Conservation (phyloP, 1,140 invertebrate genomes). For the Papilio polyxenes region DNA sequence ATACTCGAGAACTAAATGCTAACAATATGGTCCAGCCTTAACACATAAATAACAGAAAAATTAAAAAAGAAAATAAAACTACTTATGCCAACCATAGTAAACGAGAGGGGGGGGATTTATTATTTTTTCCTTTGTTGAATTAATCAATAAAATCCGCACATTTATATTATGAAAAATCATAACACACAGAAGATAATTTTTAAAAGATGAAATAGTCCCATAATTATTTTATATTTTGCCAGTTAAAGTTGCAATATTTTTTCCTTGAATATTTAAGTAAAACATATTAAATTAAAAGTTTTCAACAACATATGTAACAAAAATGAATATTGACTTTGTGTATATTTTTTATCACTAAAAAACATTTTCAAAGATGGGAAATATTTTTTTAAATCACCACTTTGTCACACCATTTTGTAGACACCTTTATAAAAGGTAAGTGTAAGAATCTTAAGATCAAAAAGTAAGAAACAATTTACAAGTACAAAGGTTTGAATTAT, state of each 20-base stretch:
- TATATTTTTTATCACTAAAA: neutral
- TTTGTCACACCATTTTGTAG: neutral
- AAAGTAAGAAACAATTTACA: slow-evolving; percentile 15
- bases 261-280: neutral
- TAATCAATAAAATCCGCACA: neutral
- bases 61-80: slow-evolving; percentile 1
- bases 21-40: neutral
- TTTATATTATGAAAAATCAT: neutral
- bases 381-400: neutral
- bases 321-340: neutral
- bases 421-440: neutral
- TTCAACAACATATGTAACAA: neutral
- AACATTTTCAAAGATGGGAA: no score
- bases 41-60: neutral
- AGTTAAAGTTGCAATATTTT: neutral
- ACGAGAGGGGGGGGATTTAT: no score
- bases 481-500: neutral
- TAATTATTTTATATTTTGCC: neutral
- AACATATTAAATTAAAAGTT: neutral
- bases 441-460: neutral
- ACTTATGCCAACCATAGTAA: slow-evolving; percentile 15
- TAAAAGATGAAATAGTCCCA: neutral
- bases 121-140: neutral
- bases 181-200: neutral
- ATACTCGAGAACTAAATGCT: neutral